These are phyloP conservation scores for Apaloderma vittatum DNA, from an alignment of 2,113 vertebrate genomes.

Conservation along the genomic window DNA sequence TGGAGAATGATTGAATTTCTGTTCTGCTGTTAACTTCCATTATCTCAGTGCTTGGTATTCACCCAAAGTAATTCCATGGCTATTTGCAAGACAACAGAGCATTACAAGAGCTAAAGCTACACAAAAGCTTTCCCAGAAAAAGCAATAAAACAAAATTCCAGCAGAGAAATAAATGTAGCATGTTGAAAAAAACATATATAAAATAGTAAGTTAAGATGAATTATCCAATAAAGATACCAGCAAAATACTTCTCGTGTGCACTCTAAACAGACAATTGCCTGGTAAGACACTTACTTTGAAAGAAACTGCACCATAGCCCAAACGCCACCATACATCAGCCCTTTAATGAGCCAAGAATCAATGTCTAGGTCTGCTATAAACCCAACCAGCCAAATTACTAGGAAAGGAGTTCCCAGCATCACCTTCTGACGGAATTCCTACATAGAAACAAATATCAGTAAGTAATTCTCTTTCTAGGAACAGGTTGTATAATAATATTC, in stretches of 20 bases:
- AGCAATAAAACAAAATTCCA: not conserved
- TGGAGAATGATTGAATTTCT: constrained; percentile 52
- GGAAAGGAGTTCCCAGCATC: constrained; percentile 99
- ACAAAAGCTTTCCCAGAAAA: not conserved
- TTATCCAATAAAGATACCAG: not conserved
- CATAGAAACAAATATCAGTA: constrained; percentile 59
- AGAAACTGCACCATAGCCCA: constrained; percentile 97
- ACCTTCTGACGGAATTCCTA: constrained; percentile 99
- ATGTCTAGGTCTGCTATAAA: constrained; percentile 98
- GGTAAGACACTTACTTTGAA: constrained; percentile 90
- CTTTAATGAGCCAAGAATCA: constrained; percentile 98
- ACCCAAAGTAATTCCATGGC: not conserved
- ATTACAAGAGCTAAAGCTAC: not conserved
- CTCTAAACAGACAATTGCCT: not conserved
- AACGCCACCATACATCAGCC: constrained; percentile 94
- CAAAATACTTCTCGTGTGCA: not conserved
- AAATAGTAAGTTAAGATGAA: not conserved
- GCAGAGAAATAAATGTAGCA: not conserved
- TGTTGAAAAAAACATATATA: not conserved
- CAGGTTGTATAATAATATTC: not conserved
- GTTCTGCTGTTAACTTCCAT: not conserved
- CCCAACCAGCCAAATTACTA: constrained; percentile 97
- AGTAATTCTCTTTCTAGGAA: constrained; percentile 42
- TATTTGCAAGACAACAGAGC: not conserved
- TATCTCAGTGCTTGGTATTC: not conserved